Evolutionary conservation across 1,140 invertebrate species (phyloP), one percentile per base, ranked within the genome.

Genomic region (Drosophila teissieri): DNA sequence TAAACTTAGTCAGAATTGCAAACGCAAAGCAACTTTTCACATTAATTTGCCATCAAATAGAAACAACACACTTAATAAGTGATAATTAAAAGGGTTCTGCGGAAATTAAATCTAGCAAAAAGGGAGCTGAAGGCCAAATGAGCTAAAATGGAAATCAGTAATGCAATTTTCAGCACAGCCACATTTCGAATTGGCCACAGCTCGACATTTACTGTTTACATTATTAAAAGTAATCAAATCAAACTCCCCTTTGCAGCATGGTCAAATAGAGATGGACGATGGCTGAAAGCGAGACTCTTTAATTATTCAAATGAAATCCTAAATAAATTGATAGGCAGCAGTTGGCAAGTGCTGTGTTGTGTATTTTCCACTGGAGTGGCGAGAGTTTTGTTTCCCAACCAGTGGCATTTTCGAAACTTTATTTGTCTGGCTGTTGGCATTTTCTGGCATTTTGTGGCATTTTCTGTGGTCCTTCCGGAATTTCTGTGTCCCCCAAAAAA

Each of bases 261-360:
- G 15, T 44, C 61, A 53, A 52, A 40, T 22, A 34, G 53, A 46
- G 37, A 37, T 54, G 48, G 36, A 36, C 27, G 44, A 42, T 36
- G 54, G 44, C 27, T 46, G 42, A 65, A 53, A 46, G 46, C 67
- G 46, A 65, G 60, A 61, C 65, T 58, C 14, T 73, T 68, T 67
- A 68, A 81, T 78, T 82, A 78, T 82, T 82, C 22, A 78, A 82
- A 81, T 72, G 63, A 46, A 63, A 55, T 55, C 52, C 57, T 60
- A 68, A 73, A 76, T 80, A 48, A 56, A 69, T 36, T 37, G 44
- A 72, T 49, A 49, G 42, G 14, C 42, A 31, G 60, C 55, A 55
- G 61, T 19, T 57, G 57, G 55, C 36, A 68, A 68, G 64, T 51
- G 64, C 45, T 39, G 36, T 37, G 17, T 53, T 36, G 51, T 53